These are phyloP conservation scores for Aradus depressus DNA, from an alignment of 2,888 invertebrate genomes.

Conservation along the genomic window DNA sequence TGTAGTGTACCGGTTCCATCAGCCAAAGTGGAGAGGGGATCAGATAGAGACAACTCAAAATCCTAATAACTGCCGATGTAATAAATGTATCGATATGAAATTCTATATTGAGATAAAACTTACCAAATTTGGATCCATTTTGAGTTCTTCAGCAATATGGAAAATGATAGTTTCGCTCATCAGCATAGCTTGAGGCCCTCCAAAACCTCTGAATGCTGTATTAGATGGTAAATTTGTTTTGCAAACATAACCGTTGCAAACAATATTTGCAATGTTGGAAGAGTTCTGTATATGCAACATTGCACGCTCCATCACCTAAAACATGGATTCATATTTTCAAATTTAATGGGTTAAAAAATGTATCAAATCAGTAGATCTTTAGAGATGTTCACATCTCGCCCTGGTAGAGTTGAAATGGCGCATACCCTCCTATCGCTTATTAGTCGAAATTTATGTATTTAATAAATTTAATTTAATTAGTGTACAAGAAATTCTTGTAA, in stretches of 20 bases:
- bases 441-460: no score
- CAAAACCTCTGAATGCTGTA: constrained; percentile 88
- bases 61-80: no score
- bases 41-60: no score
- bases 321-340: constrained; percentile 25
- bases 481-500: no score
- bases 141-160: constrained; percentile 59
- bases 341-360: not conserved
- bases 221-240: constrained; percentile 84
- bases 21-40: no score
- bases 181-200: constrained; percentile 85
- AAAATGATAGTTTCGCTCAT: constrained; percentile 60
- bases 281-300: constrained; percentile 75
- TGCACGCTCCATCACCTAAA: constrained; percentile 67
- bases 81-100: no score
- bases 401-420: no score
- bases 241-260: constrained; percentile 61
- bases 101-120: no score
- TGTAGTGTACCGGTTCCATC: no score
- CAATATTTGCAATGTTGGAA: constrained; percentile 64
- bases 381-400: no score
- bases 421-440: no score
- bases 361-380: not conserved
- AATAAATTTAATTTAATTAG: no score
- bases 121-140: constrained; percentile 52